Evolutionary conservation across 1,140 invertebrate species (phyloP), one percentile per base, ranked within the genome.

Genomic region (Achatina immaculata): DNA sequence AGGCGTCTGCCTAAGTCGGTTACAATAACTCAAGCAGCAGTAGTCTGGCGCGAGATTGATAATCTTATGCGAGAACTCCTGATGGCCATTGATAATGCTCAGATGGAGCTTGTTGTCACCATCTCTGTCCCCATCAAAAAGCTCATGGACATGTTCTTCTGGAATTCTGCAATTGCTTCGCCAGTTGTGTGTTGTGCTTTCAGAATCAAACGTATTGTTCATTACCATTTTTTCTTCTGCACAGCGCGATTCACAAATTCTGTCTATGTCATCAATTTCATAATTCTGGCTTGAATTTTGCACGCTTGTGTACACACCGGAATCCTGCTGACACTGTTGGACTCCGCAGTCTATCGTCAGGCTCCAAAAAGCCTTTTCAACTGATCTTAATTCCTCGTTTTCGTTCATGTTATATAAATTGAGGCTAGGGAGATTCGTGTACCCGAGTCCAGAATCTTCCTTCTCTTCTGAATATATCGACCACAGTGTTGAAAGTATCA

Each of bases 1-100:
- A 0, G 95, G 93, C 0, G 95, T 94, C 90, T 93, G 86, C 38
- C 55, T 55, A 0, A 86, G 78, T 19, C 78, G 65, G 55, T 87
- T 87, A 21, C 31, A 24, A 1, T 65, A 51, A n/a, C 78, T 82
- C 62, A 83, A 55, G 28, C 40, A 73, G 45, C 48, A 14, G 11
- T 40, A 65, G 16, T 38, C 24, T 55, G 78, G 58, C 0, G 75
- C 82, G 19, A 78, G 19, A 11, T 45, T 62, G 34, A 86, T 86
- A 1, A 83, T 42, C 1, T 65, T 34, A 38, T 66, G 14, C 7
- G 81, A 42, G 9, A 78, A 14, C 11, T 65, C 14, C 31, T 0
- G 43, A 24, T 72, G 14, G 19, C 45, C 43, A 14, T 80, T 45
- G n/a, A 80, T 66, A 31, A 80, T 80, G 31, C 66, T 42, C 14